Percentiles rank a stretch among this genome's conserved stretches.
Conservation (phyloP, 2,113 vertebrate species). For the Pedionomus torquatus region DNA sequence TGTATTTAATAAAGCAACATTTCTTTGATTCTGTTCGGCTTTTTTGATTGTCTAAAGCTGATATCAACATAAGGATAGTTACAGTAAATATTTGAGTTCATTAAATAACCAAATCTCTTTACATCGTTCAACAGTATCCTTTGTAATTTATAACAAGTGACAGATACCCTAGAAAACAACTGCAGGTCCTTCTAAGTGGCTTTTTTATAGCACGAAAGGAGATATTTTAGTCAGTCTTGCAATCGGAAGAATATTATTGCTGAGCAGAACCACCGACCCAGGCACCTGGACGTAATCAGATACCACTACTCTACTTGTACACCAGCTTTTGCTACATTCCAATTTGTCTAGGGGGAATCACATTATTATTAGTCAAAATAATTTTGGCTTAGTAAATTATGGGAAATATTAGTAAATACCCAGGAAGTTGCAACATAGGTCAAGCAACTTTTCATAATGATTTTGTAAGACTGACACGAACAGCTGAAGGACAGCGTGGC, state of each 20-base stretch:
- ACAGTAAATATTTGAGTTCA: slow-evolving; percentile 5
- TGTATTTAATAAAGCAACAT: slow-evolving; percentile 49
- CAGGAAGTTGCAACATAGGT: background rate
- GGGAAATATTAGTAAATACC: background rate
- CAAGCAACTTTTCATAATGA: background rate
- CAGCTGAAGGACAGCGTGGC: slow-evolving; percentile 10
- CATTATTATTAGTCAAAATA: background rate
- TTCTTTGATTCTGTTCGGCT: slow-evolving; percentile 47
- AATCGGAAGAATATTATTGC: slow-evolving; percentile 73
- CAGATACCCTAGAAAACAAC: slow-evolving; percentile 4
- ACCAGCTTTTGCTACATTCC: slow-evolving; percentile 22
- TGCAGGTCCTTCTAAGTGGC: slow-evolving; percentile 22
- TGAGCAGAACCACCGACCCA: slow-evolving; percentile 71
- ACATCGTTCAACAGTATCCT: slow-evolving; percentile 21
- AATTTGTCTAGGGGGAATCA: slow-evolving; percentile 15
- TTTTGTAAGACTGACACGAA: background rate
- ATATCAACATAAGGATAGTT: slow-evolving; percentile 33
- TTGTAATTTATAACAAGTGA: slow-evolving; percentile 27
- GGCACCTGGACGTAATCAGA: slow-evolving; percentile 12
- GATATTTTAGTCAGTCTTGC: slow-evolving; percentile 53
- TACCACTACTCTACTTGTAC: background rate
- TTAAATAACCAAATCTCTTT: background rate
- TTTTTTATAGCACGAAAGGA: slow-evolving; percentile 57
- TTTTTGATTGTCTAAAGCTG: slow-evolving; percentile 74
- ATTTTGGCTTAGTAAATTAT: background rate